phyloP scores from a whole-genome alignment of 2,113 vertebrate species.

The Atherinomorus stipes region DNA sequence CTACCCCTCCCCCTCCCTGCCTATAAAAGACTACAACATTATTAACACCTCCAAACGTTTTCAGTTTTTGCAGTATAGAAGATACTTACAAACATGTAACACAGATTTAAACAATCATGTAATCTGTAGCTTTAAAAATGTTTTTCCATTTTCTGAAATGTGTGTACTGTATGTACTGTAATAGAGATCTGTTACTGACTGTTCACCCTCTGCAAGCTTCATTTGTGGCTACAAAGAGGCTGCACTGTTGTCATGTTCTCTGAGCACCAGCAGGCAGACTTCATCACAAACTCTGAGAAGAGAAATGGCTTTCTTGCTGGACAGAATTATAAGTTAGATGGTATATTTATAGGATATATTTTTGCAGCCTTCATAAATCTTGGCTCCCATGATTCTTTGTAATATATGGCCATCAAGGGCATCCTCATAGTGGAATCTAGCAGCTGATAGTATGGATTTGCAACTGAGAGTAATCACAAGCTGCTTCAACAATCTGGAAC shows the following conservation, averaged over 20 bases:
- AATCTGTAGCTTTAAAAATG: no score
- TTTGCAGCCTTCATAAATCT: constrained; percentile 57
- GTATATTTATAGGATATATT: constrained; percentile 63
- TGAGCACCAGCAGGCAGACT: constrained; percentile 10
- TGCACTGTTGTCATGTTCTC: constrained; percentile 23
- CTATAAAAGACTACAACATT: no score
- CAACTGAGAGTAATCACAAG: constrained; percentile 53
- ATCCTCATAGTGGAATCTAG: constrained; percentile 40
- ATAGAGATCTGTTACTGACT: not conserved
- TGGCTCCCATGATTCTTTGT: constrained; percentile 24
- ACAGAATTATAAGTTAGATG: constrained; percentile 56
- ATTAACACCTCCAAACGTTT: no score
- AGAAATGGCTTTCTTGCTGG: constrained; percentile 37
- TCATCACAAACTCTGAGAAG: constrained; percentile 23
- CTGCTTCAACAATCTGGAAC: constrained; percentile 32
- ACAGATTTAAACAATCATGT: not conserved
- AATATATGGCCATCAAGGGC: constrained; percentile 28
- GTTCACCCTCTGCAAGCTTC: not conserved
- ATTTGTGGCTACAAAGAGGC: not conserved
- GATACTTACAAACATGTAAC: no score
- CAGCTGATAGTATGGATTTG: constrained; percentile 38
- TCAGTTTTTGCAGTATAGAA: no score
- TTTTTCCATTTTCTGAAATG: not conserved
- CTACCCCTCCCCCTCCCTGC: no score
- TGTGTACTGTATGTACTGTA: no score